Percentiles rank a stretch among this genome's conserved stretches.
These are phyloP conservation scores for Caenorhabditis uteleia DNA, from an alignment of 2,888 invertebrate species.

Conservation along the genomic window DNA sequence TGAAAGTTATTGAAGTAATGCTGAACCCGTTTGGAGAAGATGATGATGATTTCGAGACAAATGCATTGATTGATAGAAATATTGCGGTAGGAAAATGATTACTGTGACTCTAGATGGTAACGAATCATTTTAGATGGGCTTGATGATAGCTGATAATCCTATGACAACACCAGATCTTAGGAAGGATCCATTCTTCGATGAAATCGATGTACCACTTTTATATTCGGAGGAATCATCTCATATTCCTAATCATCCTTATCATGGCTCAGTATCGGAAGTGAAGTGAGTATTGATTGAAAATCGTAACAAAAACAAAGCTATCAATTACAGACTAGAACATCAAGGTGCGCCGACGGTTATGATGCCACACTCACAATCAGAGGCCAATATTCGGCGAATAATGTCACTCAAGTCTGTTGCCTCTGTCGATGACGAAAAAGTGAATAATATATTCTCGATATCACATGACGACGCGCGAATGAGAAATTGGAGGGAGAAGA, in stretches of 20 bases:
- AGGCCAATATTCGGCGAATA: slow-evolving; percentile 18
- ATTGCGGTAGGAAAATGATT: slow-evolving; percentile 57
- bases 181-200: slow-evolving; percentile 63
- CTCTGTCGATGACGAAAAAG: slow-evolving; percentile 15
- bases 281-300: background rate
- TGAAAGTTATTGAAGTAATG: slow-evolving; percentile 59
- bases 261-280: slow-evolving; percentile 16
- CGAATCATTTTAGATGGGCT: slow-evolving; percentile 55
- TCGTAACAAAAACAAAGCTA: too few species aligned
- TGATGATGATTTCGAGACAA: slow-evolving; percentile 59
- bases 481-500: slow-evolving; percentile 23
- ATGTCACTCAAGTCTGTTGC: slow-evolving; percentile 25
- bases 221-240: slow-evolving; percentile 45
- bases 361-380: slow-evolving; percentile 42
- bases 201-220: slow-evolving; percentile 38
- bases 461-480: slow-evolving; percentile 30
- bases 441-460: slow-evolving; percentile 22
- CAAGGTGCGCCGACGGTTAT: too few species aligned
- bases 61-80: slow-evolving; percentile 57
- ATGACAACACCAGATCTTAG: slow-evolving; percentile 58
- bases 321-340: slow-evolving; percentile 6
- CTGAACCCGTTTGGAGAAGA: slow-evolving; percentile 60
- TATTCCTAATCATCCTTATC: slow-evolving; percentile 31
- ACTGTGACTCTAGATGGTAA: slow-evolving; percentile 5
- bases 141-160: slow-evolving; percentile 65